Evolutionary conservation across 2,888 invertebrate genomes (phyloP), one percentile per base, ranked within the genome.

Genomic region (Gymnosoma rotundatum): DNA sequence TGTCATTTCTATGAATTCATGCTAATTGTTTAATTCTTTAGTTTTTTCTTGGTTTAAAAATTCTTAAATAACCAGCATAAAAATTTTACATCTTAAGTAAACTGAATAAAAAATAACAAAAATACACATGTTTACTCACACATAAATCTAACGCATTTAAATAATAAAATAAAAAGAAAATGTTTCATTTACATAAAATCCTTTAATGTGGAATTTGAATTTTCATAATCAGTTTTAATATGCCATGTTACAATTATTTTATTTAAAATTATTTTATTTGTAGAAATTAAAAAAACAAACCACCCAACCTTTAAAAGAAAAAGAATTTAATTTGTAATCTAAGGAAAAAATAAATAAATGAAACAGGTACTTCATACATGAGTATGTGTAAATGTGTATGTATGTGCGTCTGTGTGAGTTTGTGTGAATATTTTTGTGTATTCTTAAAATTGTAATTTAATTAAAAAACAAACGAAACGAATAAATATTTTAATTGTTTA

Each of bases 401-500:
- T 42, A 42, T 42, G 42, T 42, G 12, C 7, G 18, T 67, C 7
- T 8, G 25, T 25, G 25, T 4, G 8, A 21, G 12, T 7, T 18
- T 69, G 52, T 52, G 10, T 42, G 52, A 25, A 32, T 16, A 45
- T 70, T n/a, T 72, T 36, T 56, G 61, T 58, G 54, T 52, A n/a
- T 81, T 81, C 78, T 80, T 74, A 64, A 81, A 84, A 81, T 78
- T 84, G 81, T 84, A 84, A 84, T 81, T 84, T 78, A 84, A 81
- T 84, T 84, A 81, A 64, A 81, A 84, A 84, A 81, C 84, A 81
- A 84, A 81, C 84, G 81, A 74, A 84, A 78, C 60, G 70, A 54
- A 81, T 10, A 84, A 84, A 78, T 84, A 81, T 81, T 83, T 81
- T 84, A 84, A 84, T 84, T 84, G 81, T 81, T 84, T 81, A 78